phyloP scores from a whole-genome alignment of 2,888 invertebrate species.

The Perizoma flavofasciatum region DNA sequence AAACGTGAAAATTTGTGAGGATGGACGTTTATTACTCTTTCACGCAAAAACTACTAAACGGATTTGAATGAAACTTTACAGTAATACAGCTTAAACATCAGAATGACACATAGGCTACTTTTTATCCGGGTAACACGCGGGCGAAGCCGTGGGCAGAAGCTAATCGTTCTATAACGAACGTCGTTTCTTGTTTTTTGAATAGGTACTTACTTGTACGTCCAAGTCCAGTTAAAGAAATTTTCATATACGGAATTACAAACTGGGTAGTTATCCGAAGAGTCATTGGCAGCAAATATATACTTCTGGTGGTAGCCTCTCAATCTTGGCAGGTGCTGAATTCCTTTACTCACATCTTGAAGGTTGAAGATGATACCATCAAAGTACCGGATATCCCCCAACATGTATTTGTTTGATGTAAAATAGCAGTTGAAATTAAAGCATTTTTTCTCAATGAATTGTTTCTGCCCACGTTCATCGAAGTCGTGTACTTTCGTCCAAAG shows the following conservation, averaged over 20 bases:
- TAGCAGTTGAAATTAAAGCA: conserved; percentile 64
- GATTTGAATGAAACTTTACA: too few species aligned
- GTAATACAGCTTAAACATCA: too few species aligned
- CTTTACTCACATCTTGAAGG: conserved; percentile 52
- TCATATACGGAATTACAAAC: conserved; percentile 62
- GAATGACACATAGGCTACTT: too few species aligned
- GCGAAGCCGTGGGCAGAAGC: too few species aligned
- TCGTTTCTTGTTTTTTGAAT: too few species aligned
- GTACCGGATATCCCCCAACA: conserved; percentile 57
- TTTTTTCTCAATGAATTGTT: conserved; percentile 47
- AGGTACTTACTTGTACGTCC: conserved; percentile 65
- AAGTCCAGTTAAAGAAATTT: conserved; percentile 73
- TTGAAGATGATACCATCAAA: conserved; percentile 70
- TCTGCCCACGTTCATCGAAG: conserved; percentile 53
- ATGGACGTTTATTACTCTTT: too few species aligned
- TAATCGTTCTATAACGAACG: too few species aligned
- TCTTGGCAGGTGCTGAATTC: conserved; percentile 43
- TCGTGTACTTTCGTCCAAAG: conserved; percentile 61
- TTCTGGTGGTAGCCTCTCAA: conserved; percentile 58
- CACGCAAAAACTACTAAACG: too few species aligned
- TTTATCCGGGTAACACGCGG: too few species aligned
- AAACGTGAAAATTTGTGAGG: too few species aligned
- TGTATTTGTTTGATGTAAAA: conserved; percentile 58
- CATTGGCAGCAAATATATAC: conserved; percentile 68
- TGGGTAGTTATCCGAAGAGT: conserved; percentile 67